Evolutionary conservation across 2,797 vertebrate genomes (phyloP).

Genomic region (Emydoidea blandingii): DNA sequence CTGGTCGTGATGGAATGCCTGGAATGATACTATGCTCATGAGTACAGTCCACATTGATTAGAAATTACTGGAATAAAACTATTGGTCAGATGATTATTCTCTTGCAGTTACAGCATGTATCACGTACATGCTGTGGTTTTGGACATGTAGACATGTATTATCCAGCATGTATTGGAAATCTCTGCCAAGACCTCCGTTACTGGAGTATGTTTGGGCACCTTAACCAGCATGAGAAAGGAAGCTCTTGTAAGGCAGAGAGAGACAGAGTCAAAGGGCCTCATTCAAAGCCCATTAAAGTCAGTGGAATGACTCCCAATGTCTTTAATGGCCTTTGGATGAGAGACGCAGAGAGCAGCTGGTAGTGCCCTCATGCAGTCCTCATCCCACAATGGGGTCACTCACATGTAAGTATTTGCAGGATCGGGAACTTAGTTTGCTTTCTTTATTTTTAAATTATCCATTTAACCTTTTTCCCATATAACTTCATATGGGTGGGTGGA

Average conservation of each 20-base stretch:
- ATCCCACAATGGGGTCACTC: neutral
- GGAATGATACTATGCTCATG: neutral
- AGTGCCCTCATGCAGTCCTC: neutral
- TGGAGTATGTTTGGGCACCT: neutral
- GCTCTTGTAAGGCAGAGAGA: neutral
- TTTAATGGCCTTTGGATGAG: neutral
- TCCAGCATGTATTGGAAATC: neutral
- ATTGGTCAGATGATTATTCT: neutral
- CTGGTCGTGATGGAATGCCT: neutral
- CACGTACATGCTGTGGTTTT: too few species aligned
- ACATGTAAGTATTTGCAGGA: neutral
- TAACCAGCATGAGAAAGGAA: accelerated
- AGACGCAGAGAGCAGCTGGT: neutral
- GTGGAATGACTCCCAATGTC: neutral
- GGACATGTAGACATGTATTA: too few species aligned
- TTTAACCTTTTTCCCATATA: neutral
- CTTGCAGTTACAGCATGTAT: neutral
- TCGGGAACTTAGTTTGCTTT: neutral
- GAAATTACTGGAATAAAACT: neutral
- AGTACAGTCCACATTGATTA: neutral
- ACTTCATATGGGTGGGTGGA: neutral
- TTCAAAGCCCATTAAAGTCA: neutral
- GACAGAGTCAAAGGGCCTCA: neutral
- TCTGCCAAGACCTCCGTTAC: neutral
- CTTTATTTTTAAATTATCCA: neutral